Conservation (phyloP, 2,888 invertebrate species). For the Drosophila borborema region DNA sequence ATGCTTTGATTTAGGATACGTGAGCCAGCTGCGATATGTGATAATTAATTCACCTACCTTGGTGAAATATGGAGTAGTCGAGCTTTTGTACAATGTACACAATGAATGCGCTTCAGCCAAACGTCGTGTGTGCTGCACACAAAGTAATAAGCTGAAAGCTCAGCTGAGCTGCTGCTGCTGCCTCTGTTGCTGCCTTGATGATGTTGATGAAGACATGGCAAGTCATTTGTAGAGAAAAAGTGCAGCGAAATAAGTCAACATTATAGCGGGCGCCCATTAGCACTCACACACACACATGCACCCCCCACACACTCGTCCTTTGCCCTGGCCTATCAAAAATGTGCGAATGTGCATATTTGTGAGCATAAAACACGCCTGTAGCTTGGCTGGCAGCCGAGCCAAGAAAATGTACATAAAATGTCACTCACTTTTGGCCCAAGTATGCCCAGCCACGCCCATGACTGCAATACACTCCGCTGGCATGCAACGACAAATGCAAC, state of each 20-base stretch:
- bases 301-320: not conserved
- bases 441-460: slow-evolving; percentile 42
- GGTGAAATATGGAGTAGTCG: slow-evolving; percentile 1
- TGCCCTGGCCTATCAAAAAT: slow-evolving; percentile 2
- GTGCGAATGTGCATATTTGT: slow-evolving; percentile 54
- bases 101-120: slow-evolving; percentile 24
- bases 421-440: slow-evolving; percentile 68
- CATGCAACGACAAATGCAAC: slow-evolving; percentile 62
- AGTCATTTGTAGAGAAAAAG: slow-evolving; percentile 62
- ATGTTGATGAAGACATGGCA: slow-evolving; percentile 52
- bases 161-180: not conserved
- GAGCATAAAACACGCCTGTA: slow-evolving; percentile 62
- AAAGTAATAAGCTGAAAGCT: slow-evolving; percentile 80
- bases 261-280: slow-evolving; percentile 25
- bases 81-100: slow-evolving; percentile 8
- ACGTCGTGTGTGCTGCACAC: slow-evolving; percentile 29
- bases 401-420: slow-evolving; percentile 78
- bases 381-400: slow-evolving; percentile 20
- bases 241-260: slow-evolving; percentile 66
- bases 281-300: not conserved
- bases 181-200: slow-evolving; percentile 8
- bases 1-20: slow-evolving; percentile 76
- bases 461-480: slow-evolving; percentile 38
- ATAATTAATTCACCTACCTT: slow-evolving; percentile 69
- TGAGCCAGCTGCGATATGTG: slow-evolving; percentile 66